phyloP scores from a whole-genome alignment of 1,140 invertebrate genomes.

The Lepidostoma basale region DNA sequence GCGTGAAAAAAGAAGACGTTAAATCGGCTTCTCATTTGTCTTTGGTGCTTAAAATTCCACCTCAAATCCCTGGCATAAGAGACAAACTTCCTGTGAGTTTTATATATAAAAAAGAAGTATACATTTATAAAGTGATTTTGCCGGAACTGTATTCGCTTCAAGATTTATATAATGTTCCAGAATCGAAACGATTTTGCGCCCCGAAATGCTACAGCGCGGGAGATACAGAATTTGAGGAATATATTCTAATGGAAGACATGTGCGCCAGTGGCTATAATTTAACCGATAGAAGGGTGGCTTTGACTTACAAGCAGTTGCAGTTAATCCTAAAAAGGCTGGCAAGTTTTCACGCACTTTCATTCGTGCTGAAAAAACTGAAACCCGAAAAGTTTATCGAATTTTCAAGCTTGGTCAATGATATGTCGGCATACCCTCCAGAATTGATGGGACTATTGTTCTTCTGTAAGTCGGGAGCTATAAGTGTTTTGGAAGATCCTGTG shows the following conservation, averaged over 20 bases:
- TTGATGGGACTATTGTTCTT: neutral
- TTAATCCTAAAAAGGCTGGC: constrained; percentile 59
- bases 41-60: neutral
- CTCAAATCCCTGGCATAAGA: neutral
- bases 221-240: constrained; percentile 52
- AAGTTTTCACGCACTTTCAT: constrained; percentile 61
- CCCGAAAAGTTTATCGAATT: constrained; percentile 48
- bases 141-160: neutral
- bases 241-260: constrained; percentile 64
- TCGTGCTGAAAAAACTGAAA: constrained; percentile 57
- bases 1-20: constrained; percentile 51
- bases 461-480: neutral
- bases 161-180: neutral
- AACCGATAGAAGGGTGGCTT: constrained; percentile 53
- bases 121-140: constrained; percentile 30
- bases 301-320: constrained; percentile 56
- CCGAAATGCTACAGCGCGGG: constrained; percentile 41
- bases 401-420: neutral
- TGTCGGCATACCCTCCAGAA: neutral
- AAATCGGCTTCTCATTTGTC: constrained; percentile 42
- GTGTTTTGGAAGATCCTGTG: neutral
- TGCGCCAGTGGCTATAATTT: constrained; percentile 53
- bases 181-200: neutral
- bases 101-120: constrained; percentile 24
- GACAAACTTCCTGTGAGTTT: neutral